Evolutionary conservation across 2,113 vertebrate species (phyloP).

Genomic region (Osmerus mordax): DNA sequence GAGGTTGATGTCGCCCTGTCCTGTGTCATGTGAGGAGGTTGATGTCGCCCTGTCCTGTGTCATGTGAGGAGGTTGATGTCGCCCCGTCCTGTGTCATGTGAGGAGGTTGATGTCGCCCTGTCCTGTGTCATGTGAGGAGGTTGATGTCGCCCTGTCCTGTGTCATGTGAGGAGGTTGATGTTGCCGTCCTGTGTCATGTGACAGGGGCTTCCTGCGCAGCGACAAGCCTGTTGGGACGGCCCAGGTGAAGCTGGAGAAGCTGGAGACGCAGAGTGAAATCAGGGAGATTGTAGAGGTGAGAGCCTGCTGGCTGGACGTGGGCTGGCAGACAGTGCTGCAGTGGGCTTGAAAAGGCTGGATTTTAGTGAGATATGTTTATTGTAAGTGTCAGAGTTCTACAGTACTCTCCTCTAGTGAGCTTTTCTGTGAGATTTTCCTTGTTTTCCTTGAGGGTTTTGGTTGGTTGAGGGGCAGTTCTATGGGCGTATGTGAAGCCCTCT

Average conservation of each 20-base stretch:
- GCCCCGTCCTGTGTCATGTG: not conserved
- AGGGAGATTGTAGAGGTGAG: constrained; percentile 90
- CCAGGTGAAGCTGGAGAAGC: constrained; percentile 87
- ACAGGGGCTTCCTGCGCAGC: constrained; percentile 91
- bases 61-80: not conserved
- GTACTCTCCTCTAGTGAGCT: no score
- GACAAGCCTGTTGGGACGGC: constrained; percentile 90
- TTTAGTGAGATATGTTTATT: no score
- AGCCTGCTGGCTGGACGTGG: not conserved
- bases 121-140: not conserved
- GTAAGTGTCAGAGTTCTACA: no score
- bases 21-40: not conserved
- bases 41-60: no score
- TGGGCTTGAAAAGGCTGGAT: not conserved
- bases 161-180: not conserved
- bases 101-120: no score
- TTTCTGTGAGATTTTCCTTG: no score
- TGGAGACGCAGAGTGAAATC: constrained; percentile 91
- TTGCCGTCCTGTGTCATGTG: not conserved
- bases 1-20: not conserved
- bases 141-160: not conserved
- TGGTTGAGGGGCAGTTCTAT: no score
- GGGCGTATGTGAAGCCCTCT: no score
- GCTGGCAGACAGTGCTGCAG: not conserved
- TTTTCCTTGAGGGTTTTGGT: no score